Percentiles rank a stretch among this genome's conserved stretches.
phyloP scores from a whole-genome alignment of 2,797 vertebrate species.

The Trachurus trachurus region DNA sequence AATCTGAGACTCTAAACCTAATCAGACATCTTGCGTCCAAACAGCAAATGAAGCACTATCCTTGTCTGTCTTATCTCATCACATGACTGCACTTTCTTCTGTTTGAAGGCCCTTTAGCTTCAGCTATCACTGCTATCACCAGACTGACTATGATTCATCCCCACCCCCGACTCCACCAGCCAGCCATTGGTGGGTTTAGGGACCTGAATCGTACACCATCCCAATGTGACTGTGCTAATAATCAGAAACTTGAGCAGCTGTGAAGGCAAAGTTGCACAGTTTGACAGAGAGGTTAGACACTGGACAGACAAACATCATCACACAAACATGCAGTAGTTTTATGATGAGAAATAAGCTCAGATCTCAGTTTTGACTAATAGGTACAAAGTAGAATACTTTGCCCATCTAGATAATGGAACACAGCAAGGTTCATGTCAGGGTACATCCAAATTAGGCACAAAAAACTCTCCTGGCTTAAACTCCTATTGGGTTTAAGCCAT shows the following conservation, averaged over 20 bases:
- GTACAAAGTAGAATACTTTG: not conserved
- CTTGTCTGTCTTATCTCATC: conserved; percentile 53
- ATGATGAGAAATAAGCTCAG: not conserved
- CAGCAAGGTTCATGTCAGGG: conserved; percentile 8
- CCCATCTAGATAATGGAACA: conserved; percentile 19
- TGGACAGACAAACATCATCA: conserved; percentile 24
- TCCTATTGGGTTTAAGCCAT: not conserved
- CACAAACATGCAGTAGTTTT: conserved; percentile 7
- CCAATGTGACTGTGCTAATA: not conserved
- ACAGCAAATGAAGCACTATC: conserved; percentile 52
- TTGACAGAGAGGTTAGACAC: conserved; percentile 33
- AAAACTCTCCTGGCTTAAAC: no score
- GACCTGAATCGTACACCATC: conserved; percentile 30
- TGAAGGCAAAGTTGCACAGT: conserved; percentile 60
- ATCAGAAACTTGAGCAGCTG: conserved; percentile 70
- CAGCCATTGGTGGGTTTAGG: not conserved
- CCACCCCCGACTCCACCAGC: not conserved
- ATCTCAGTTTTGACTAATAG: not conserved
- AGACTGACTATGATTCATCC: not conserved
- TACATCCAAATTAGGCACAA: conserved; percentile 15
- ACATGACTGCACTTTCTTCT: conserved; percentile 27
- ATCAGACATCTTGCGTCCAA: conserved; percentile 38
- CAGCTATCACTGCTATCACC: conserved; percentile 15
- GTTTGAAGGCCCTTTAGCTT: conserved; percentile 1
- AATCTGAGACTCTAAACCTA: conserved; percentile 29